These are phyloP conservation scores for Tyria jacobaeae DNA, from an alignment of 2,888 invertebrate species.

Conservation along the genomic window DNA sequence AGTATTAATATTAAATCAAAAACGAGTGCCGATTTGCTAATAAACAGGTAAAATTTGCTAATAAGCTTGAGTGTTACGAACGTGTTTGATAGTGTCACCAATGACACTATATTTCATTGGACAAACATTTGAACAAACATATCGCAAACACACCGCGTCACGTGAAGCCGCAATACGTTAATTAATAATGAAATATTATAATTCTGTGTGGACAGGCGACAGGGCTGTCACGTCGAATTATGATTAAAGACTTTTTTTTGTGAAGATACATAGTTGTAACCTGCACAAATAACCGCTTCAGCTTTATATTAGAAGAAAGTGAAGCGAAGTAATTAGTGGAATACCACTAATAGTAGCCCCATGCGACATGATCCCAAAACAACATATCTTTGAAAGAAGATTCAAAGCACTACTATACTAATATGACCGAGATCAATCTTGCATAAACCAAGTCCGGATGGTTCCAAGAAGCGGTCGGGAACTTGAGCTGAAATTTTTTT, in stretches of 20 bases:
- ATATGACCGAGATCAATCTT: too few relatives aligned
- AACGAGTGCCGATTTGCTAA: background rate
- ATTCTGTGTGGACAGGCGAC: conserved; percentile 20
- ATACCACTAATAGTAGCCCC: too few relatives aligned
- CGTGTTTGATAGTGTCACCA: conserved; percentile 11
- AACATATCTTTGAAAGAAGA: too few relatives aligned
- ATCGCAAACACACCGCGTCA: conserved; percentile 21
- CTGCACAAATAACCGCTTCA: too few relatives aligned
- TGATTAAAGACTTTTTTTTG: conserved; percentile 10
- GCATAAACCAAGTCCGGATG: too few relatives aligned
- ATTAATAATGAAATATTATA: conserved; percentile 48
- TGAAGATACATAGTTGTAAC: too few relatives aligned
- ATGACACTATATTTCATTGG: conserved; percentile 33
- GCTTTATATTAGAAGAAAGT: too few relatives aligned
- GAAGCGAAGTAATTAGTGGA: too few relatives aligned
- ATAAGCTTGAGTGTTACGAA: conserved; percentile 6
- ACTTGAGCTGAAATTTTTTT: too few relatives aligned
- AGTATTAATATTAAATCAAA: background rate
- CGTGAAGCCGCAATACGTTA: conserved; percentile 34
- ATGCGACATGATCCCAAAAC: too few relatives aligned
- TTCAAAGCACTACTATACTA: too few relatives aligned
- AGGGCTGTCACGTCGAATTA: conserved; percentile 14
- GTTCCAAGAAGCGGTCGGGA: too few relatives aligned
- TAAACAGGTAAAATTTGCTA: conserved; percentile 5
- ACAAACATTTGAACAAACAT: conserved; percentile 28